Evolutionary conservation across 2,888 invertebrate species (phyloP), one percentile per base, ranked within the genome.

Genomic region (Melanostoma mellinum): DNA sequence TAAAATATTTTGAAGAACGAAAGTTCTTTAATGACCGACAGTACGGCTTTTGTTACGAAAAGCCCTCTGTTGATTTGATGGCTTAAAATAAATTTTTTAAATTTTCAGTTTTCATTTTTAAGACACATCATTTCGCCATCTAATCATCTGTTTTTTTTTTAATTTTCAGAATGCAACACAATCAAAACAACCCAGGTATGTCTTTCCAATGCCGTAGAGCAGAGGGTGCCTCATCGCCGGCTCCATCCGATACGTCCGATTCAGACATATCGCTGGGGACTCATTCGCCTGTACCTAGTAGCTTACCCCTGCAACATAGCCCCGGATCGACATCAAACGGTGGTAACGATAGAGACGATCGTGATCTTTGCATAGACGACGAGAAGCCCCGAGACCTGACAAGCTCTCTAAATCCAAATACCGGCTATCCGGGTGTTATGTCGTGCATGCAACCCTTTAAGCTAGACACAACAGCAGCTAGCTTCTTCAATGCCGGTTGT

Each of bases 211-310:
- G 89, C 85, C 88, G 90, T 30, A 88, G 91, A 61, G 88, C 89
- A 4, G 91, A 91, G 48, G 90, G 89, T 9, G 89, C 88, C 2
- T 88, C 90, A 9, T 91, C 91, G 32, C 91, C 91, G 3, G 89
- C 89, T 38, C 90, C 91, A 48, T 91, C 91, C 58, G 91, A 91
- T 60, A 91, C 90, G 60, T 91, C 91, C 32, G 91, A 91, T 69
- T 91, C 91, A 81, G 91, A 91, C 85, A 91, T 91, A 85, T 91
- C 91, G 8, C 86, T 91, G 71, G 91, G 91, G 46, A 91, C 91
- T 6, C 91, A 91, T 84, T 91, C 91, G 48, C 91, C 91, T 6
- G 91, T 91, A 85, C 91, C 91, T 72, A 90, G 89, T 86, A 91
- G 90, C 84, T 86, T 91, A 74, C 91, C 90, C 71, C 86, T 91